Conservation (phyloP, 92 coral and sea anemone genomes). For the Palythoa caribaeorum region DNA sequence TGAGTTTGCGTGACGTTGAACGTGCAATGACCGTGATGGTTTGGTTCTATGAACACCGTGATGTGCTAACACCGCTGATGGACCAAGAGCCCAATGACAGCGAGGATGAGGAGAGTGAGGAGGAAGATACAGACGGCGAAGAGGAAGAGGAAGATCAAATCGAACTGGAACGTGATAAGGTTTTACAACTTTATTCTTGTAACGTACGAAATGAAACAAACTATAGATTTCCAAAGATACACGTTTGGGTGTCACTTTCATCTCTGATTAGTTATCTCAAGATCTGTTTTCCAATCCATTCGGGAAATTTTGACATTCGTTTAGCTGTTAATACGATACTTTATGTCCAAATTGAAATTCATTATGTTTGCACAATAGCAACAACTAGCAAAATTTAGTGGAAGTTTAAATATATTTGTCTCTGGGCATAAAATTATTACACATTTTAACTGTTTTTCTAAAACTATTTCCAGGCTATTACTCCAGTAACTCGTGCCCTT, state of each 20-base stretch:
- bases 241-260: not conserved
- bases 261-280: no score
- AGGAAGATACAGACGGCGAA: conserved; percentile 39
- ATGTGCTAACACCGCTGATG: conserved; percentile 64
- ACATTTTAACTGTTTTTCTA: not conserved
- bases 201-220: not conserved
- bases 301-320: no score
- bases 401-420: not conserved
- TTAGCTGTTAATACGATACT: no score
- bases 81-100: not conserved
- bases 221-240: not conserved
- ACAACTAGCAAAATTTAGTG: no score
- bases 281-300: no score
- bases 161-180: not conserved
- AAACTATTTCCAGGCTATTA: conserved; percentile 51
- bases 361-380: no score
- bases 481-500: conserved; percentile 73
- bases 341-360: no score
- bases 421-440: not conserved
- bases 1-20: no score
- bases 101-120: not conserved
- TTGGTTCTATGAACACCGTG: conserved; percentile 82
- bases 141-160: not conserved
- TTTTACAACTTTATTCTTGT: not conserved
- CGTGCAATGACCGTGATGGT: conserved; percentile 91